phyloP scores from a whole-genome alignment of 30 jellyfish, hydroid and myxozoan genomes.

The Pelagia noctiluca region DNA sequence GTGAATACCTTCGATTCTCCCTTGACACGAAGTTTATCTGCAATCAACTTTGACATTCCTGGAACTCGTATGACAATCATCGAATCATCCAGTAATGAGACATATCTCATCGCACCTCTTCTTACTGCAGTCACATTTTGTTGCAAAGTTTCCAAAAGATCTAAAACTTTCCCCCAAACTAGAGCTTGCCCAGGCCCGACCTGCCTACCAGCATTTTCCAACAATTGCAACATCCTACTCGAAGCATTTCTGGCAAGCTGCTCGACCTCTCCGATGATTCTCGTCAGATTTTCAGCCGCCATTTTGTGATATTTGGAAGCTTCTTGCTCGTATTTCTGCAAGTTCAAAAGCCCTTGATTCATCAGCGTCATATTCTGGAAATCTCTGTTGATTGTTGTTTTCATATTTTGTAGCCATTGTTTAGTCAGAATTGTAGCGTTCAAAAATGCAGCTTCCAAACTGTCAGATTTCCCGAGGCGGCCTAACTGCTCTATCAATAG shows the following conservation, averaged over 20 bases:
- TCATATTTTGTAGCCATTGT: neutral
- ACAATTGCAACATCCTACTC: neutral
- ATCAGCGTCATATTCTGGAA: neutral
- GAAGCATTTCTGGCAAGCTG: neutral
- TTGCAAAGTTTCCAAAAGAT: neutral
- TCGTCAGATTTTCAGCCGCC: neutral
- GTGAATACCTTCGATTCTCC: too few species aligned
- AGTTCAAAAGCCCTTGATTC: neutral
- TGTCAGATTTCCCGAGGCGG: neutral
- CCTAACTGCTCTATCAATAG: neutral
- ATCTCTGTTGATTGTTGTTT: neutral
- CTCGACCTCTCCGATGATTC: slow-evolving; percentile 1
- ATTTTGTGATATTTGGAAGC: neutral
- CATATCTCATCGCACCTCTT: neutral
- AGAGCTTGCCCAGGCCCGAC: neutral
- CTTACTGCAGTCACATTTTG: neutral
- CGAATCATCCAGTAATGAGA: neutral
- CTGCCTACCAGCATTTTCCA: neutral
- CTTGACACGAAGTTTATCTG: too few species aligned
- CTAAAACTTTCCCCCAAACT: neutral
- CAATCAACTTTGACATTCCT: neutral
- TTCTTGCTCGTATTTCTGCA: slow-evolving; percentile 2
- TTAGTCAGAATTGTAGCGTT: neutral
- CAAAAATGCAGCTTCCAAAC: neutral
- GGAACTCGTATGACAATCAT: neutral